Evolutionary conservation across 2,797 vertebrate genomes (phyloP).

Genomic region (Xerus rutilus): DNA sequence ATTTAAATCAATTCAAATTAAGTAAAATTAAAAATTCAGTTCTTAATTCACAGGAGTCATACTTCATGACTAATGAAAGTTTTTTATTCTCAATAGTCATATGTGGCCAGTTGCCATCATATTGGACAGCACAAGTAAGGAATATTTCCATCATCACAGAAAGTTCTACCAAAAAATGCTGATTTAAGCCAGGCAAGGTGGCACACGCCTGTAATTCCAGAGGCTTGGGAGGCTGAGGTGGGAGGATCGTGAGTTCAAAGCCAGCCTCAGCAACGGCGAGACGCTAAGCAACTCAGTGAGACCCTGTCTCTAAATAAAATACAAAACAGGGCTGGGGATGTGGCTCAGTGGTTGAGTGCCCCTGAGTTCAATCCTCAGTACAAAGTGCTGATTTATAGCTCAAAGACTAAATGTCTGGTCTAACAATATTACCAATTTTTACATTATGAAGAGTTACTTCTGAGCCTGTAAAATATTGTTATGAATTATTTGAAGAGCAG

Average conservation of each 20-base stretch:
- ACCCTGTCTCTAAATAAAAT: no score
- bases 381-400: neutral
- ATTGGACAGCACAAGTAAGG: neutral
- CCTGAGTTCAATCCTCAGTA: no score
- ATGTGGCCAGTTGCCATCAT: neutral
- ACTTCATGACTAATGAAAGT: neutral
- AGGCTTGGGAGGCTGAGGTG: no score
- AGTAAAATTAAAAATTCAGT: slow-evolving; percentile 1
- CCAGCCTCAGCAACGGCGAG: no score
- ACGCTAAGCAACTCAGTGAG: no score
- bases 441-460: neutral
- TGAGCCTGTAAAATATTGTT: neutral
- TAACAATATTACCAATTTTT: neutral
- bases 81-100: neutral
- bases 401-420: neutral
- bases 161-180: neutral
- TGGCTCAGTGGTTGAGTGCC: no score
- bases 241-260: no score
- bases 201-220: no score
- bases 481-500: neutral
- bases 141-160: neutral
- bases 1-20: slow-evolving; percentile 28
- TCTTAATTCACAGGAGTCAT: neutral
- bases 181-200: no score
- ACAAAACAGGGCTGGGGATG: no score